These are phyloP conservation scores for Ommatoiulus sabulosus DNA, from an alignment of 2,888 invertebrate species.

Conservation along the genomic window DNA sequence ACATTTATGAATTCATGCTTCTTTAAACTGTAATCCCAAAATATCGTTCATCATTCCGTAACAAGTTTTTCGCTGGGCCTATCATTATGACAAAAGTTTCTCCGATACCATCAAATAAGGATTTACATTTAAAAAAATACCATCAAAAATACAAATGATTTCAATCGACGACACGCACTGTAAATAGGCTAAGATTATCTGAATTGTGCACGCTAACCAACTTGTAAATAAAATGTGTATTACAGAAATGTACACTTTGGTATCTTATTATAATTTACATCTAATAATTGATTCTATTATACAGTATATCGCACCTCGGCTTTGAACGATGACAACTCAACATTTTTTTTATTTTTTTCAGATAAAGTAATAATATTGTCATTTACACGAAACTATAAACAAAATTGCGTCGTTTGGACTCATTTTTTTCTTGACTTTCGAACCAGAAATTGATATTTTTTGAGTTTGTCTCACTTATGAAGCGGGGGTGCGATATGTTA, in stretches of 20 bases:
- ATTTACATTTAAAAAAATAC: conserved; percentile 21
- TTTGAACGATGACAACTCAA: too few species aligned
- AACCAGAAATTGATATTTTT: too few species aligned
- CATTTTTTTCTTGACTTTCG: too few species aligned
- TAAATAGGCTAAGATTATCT: conserved; percentile 41
- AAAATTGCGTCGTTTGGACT: too few species aligned
- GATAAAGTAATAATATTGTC: too few species aligned
- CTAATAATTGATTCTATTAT: too few species aligned
- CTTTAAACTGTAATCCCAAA: not conserved
- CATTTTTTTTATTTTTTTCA: too few species aligned
- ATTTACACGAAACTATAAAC: too few species aligned
- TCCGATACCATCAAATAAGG: not conserved
- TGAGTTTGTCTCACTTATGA: too few species aligned
- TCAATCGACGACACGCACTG: conserved; percentile 6
- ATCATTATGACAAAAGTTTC: conserved; percentile 18
- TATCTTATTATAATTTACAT: not conserved
- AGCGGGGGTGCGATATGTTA: too few species aligned
- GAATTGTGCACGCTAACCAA: conserved; percentile 30
- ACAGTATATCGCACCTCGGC: too few species aligned
- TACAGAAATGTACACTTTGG: not conserved
- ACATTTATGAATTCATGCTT: not conserved
- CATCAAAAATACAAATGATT: not conserved
- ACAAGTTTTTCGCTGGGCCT: not conserved
- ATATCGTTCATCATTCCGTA: not conserved
- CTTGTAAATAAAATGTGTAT: conserved; percentile 47